Evolutionary conservation across 2,888 invertebrate genomes (phyloP).

Genomic region (Diadromus collaris): DNA sequence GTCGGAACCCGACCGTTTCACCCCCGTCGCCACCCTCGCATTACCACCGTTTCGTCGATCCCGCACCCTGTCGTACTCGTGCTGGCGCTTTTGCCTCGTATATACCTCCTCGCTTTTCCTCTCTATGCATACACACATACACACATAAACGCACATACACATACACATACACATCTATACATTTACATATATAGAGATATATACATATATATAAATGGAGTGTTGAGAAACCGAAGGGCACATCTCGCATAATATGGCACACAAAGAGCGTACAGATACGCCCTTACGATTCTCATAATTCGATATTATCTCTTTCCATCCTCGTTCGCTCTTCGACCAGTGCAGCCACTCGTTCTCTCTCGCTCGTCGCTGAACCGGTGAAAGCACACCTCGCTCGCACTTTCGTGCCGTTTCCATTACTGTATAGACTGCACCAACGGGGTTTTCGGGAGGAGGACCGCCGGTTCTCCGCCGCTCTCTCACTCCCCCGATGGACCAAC

Average conservation of each 20-base stretch:
- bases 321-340: slow-evolving; percentile 53
- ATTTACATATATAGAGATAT: neutral
- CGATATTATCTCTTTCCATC: slow-evolving; percentile 48
- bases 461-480: too few species aligned
- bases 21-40: slow-evolving; percentile 53
- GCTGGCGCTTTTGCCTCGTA: slow-evolving; percentile 53
- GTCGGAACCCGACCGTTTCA: slow-evolving; percentile 50
- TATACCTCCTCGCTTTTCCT: slow-evolving; percentile 52
- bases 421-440: slow-evolving; percentile 17
- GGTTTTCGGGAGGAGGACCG: neutral
- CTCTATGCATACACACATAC: slow-evolving; percentile 30
- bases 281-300: slow-evolving; percentile 12
- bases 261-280: neutral
- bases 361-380: slow-evolving; percentile 33
- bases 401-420: slow-evolving; percentile 44
- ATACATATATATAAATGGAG: slow-evolving; percentile 1
- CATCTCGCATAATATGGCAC: neutral
- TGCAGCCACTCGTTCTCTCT: slow-evolving; percentile 44
- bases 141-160: neutral
- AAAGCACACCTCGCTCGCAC: slow-evolving; percentile 55
- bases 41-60: slow-evolving; percentile 64
- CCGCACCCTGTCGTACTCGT: slow-evolving; percentile 54
- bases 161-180: slow-evolving; percentile 11
- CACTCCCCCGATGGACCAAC: slow-evolving; percentile 53
- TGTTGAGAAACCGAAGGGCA: neutral